phyloP scores from a whole-genome alignment of 2,888 invertebrate species.

The Eristalis arbustorum region DNA sequence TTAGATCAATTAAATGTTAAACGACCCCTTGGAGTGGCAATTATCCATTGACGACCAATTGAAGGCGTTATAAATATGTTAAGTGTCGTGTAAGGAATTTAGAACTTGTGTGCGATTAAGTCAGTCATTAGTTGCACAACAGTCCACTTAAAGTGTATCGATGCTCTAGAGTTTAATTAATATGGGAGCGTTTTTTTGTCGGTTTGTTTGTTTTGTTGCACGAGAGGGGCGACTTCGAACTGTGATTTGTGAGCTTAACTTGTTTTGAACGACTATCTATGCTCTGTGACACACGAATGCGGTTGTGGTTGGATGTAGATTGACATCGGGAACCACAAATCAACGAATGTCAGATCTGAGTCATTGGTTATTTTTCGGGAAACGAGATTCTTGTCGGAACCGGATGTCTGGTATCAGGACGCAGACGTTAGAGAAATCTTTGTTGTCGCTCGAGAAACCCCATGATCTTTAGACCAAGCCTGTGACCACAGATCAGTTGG shows the following conservation, averaged over 20 bases:
- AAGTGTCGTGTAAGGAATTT: not conserved
- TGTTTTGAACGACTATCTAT: no score
- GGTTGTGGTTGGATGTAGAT: not conserved
- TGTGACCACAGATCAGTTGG: no score
- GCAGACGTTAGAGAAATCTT: not conserved
- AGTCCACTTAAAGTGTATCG: not conserved
- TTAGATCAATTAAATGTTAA: not conserved
- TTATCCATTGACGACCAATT: not conserved
- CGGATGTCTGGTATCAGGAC: not conserved
- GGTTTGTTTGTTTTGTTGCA: no score
- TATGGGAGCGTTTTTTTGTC: not conserved
- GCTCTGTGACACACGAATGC: no score
- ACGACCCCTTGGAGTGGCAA: not conserved
- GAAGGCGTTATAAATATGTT: not conserved
- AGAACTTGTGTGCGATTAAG: not conserved
- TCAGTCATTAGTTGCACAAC: not conserved
- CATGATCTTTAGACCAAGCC: no score
- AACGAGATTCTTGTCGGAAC: not conserved
- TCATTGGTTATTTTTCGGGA: not conserved
- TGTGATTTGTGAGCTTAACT: no score
- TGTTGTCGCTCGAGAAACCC: not conserved
- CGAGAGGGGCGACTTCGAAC: no score
- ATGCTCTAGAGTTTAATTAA: not conserved
- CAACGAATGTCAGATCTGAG: not conserved
- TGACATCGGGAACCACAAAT: not conserved